phyloP scores from a whole-genome alignment of 1,140 invertebrate genomes.

The Harlomillsia oculata region DNA sequence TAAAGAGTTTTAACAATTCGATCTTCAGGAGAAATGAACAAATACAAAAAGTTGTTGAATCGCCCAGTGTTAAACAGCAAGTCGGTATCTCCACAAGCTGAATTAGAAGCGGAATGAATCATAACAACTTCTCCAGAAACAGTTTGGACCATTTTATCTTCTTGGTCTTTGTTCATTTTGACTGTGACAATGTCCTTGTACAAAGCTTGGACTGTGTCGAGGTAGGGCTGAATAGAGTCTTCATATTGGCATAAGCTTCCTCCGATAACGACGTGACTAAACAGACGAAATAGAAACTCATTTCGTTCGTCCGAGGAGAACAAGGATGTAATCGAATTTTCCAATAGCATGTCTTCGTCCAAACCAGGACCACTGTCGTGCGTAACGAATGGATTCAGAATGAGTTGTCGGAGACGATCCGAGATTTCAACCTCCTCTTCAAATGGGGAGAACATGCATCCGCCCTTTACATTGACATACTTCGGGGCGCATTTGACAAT shows the following conservation, averaged over 20 bases:
- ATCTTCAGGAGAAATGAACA: neutral
- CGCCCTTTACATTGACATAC: too few relatives aligned
- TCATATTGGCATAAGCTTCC: slow-evolving; percentile 54
- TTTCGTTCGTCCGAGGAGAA: slow-evolving; percentile 45
- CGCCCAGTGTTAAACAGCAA: neutral
- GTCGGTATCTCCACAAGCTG: too few relatives aligned
- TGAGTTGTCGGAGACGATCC: neutral
- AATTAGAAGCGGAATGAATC: too few relatives aligned
- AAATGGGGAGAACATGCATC: neutral
- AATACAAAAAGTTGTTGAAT: neutral
- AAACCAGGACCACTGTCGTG: slow-evolving; percentile 41
- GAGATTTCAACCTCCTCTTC: neutral
- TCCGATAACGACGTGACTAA: slow-evolving; percentile 51
- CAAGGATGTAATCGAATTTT: slow-evolving; percentile 45
- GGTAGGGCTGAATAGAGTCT: slow-evolving; percentile 49
- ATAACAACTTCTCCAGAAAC: too few relatives aligned
- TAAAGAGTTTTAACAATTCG: neutral
- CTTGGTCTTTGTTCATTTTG: neutral
- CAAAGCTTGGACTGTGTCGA: slow-evolving; percentile 46
- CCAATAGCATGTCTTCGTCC: slow-evolving; percentile 41
- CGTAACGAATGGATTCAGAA: neutral
- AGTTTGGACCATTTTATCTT: neutral
- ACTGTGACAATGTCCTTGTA: slow-evolving; percentile 51
- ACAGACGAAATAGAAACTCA: slow-evolving; percentile 52
- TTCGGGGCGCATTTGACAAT: too few relatives aligned